Base-by-base conservation (phyloP, 2,113 vertebrate species). In the Myotis lucifugus region DNA sequence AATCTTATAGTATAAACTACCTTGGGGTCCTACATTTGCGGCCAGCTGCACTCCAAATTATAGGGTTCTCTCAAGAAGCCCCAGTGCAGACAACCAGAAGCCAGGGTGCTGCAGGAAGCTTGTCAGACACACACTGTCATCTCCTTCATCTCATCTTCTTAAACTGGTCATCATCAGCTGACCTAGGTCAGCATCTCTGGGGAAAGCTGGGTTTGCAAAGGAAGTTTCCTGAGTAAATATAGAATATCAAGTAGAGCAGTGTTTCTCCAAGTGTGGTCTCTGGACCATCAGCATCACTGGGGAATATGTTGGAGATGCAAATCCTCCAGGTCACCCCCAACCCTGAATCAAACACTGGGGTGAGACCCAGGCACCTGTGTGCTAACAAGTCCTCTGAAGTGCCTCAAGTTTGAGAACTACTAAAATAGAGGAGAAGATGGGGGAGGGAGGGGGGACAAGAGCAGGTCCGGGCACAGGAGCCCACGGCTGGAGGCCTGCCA, bases 401-500 rank as follows among this genome's bases (percentile, higher is more conserved):
- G 50, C 78, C 64, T 32, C 21, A 27, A 48, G n/a, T n/a, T 27
- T 50, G 61, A 92, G 76, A 48, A 54, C 23, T 64, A 32, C 67
- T 67, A 8, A 77, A 81, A 27, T 10, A 64, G 19, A 25, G 2
- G 42, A 5, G 66, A 74, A 85, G 48, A 18, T 18, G 13, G 59
- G 56, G 19, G 21, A 27, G 0, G 6, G 10, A 8, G 50, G 6
- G 12, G 67, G 37, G 37, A 40, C 42, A 48, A 48, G 40, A 74
- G 18, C 54, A 29, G 18, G 13, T 19, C 14, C 6, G 1, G 18
- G 6, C 18, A 15, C 9, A 7, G 3, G 2, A 50, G 40, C 10
- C 42, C 15, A 59, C 11, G 6, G 66, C 27, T 40, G 18, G 50
- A 8, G 0, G 0, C 18, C 29, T 32, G 3, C 42, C 2, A 18